Evolutionary conservation across 2,888 invertebrate species (phyloP).

Genomic region (Rhogogaster chlorosoma): DNA sequence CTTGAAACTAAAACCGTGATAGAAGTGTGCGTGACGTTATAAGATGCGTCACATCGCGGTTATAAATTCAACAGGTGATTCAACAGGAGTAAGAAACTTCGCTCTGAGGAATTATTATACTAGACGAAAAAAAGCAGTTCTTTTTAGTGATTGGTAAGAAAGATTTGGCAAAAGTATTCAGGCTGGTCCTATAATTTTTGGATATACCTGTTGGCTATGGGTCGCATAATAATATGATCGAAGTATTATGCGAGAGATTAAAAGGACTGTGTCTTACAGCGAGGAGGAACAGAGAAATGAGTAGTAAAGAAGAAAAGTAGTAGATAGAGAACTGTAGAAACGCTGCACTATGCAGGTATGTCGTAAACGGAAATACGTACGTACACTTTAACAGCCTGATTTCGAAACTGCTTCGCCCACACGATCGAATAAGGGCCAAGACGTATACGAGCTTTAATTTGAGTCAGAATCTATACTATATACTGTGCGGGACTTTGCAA

Average conservation of each 20-base stretch:
- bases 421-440: constrained; percentile 3
- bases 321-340: constrained; percentile 53
- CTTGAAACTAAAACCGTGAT: too few relatives aligned
- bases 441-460: constrained; percentile 6
- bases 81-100: neutral
- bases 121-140: neutral
- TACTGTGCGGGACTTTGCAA: neutral
- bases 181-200: neutral
- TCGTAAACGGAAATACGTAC: constrained; percentile 44
- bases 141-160: neutral
- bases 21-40: neutral
- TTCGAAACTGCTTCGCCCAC: constrained; percentile 47
- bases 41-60: neutral
- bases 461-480: neutral
- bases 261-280: neutral
- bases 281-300: neutral
- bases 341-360: constrained; percentile 31
- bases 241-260: neutral
- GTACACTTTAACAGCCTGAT: neutral
- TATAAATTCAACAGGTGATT: neutral
- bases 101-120: neutral
- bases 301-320: constrained; percentile 52
- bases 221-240: neutral
- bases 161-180: neutral
- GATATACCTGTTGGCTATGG: neutral